phyloP scores from a whole-genome alignment of 2,888 invertebrate genomes.

The Stenolophus ochropezus region DNA sequence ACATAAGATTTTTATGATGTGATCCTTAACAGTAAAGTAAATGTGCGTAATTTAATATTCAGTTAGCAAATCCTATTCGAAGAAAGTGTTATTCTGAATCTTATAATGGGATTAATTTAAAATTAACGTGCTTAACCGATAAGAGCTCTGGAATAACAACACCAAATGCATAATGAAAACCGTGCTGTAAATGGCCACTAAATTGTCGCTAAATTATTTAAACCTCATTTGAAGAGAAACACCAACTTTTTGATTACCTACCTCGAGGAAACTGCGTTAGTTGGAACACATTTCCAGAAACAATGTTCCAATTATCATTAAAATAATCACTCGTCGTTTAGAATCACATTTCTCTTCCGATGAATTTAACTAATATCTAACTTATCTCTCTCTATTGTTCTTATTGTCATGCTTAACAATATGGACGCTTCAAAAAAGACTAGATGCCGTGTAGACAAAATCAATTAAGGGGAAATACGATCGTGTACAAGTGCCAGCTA shows the following conservation, averaged over 20 bases:
- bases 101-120: constrained; percentile 30
- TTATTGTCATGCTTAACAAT: background rate
- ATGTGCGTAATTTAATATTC: background rate
- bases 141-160: background rate
- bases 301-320: constrained; percentile 31
- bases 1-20: too few species aligned
- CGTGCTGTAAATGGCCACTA: constrained; percentile 39
- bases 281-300: constrained; percentile 16
- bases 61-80: background rate
- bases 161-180: constrained; percentile 43
- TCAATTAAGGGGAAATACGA: background rate
- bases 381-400: background rate
- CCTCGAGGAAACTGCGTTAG: background rate
- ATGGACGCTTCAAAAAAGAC: background rate
- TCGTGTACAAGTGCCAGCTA: too few species aligned
- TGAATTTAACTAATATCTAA: constrained; percentile 2
- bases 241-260: constrained; percentile 39
- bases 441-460: too few species aligned
- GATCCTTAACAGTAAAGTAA: too few species aligned
- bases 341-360: background rate
- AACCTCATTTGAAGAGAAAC: constrained; percentile 35
- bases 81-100: background rate
- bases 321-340: constrained; percentile 25
- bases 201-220: constrained; percentile 54
- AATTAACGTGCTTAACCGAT: constrained; percentile 17